These are phyloP conservation scores for Dreissena polymorpha DNA, from an alignment of 1,140 invertebrate genomes.

Conservation along the genomic window DNA sequence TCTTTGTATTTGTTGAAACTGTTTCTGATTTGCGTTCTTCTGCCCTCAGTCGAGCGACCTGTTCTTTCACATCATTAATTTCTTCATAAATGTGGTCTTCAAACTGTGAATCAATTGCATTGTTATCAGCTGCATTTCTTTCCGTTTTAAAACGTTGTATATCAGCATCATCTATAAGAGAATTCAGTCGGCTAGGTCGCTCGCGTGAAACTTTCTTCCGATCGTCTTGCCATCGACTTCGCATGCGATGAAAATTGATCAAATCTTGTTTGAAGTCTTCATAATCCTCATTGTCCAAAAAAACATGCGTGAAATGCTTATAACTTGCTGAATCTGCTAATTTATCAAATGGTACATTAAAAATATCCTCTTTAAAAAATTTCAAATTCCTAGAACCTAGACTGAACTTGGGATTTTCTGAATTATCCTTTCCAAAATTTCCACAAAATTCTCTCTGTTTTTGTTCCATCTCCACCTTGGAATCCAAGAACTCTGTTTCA, in stretches of 20 bases:
- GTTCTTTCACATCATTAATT: neutral
- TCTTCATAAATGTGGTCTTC: neutral
- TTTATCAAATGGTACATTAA: conserved; percentile 67
- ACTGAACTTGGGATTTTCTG: conserved; percentile 52
- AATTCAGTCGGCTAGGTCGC: conserved; percentile 23
- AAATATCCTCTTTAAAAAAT: conserved; percentile 65
- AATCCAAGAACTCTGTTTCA: neutral
- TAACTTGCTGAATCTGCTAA: conserved; percentile 60
- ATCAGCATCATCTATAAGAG: conserved; percentile 6
- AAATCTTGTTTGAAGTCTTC: conserved; percentile 75
- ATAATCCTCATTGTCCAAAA: conserved; percentile 74
- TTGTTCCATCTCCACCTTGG: conserved; percentile 54
- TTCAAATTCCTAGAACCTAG: conserved; percentile 52
- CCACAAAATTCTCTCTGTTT: conserved; percentile 26
- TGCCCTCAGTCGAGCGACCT: neutral
- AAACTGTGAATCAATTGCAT: neutral
- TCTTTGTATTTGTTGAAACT: too few relatives aligned
- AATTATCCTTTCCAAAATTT: conserved; percentile 36
- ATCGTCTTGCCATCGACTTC: conserved; percentile 42
- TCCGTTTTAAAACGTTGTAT: neutral
- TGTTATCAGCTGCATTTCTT: neutral
- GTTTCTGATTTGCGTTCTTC: neutral
- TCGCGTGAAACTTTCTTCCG: conserved; percentile 47
- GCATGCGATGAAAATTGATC: conserved; percentile 60
- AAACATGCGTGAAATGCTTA: conserved; percentile 68